Evolutionary conservation across 2,888 invertebrate species (phyloP), one percentile per base, ranked within the genome.

Genomic region (Parthenolecanium corni): DNA sequence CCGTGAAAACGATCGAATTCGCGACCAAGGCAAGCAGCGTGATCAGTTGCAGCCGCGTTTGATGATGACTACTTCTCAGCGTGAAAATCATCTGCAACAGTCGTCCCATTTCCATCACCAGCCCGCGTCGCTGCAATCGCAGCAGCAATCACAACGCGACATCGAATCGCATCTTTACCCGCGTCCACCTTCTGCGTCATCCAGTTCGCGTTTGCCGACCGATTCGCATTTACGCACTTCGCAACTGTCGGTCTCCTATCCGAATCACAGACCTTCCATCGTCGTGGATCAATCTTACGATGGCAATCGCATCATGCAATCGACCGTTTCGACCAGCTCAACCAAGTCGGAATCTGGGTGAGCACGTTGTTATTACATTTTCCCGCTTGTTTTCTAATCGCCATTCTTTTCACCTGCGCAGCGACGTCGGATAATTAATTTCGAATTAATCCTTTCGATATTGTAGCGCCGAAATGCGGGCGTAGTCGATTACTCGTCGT

Each of bases 131-230:
- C 54, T n/a, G 53, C 65, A 52, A 12, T 63, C 54, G 23, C 21
- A 52, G 23, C 67, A 66, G 24, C 66, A 64, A 23, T 38, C 65
- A 14, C 66, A 66, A 31, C 65, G 66, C 31, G 53, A 44, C 6
- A 44, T 44, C 14, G 46, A 16, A 44, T 16, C 46, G 16, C 46
- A 44, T 44, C 46, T 16, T 6, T 44, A 44, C 20, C 36, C 12
- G 61, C 24, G 65, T 65, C n/a, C 20, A 62, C 12, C 64, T 64
- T 16, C 40, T 12, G 31, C 31, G 20, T 52, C 54, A 9, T 16
- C 40, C 2, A 21, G 40, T 14, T 23, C 49, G 5, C 49, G 49
- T 21, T 21, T 49, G 20, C 14, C 14, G 18, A 9, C 20, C 9
- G 49, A 49, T 21, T 18, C 58, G 3, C 62, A 62, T 42, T 16